Evolutionary conservation across 2,113 vertebrate genomes (phyloP).

Genomic region (Cynoglossus semilaevis): DNA sequence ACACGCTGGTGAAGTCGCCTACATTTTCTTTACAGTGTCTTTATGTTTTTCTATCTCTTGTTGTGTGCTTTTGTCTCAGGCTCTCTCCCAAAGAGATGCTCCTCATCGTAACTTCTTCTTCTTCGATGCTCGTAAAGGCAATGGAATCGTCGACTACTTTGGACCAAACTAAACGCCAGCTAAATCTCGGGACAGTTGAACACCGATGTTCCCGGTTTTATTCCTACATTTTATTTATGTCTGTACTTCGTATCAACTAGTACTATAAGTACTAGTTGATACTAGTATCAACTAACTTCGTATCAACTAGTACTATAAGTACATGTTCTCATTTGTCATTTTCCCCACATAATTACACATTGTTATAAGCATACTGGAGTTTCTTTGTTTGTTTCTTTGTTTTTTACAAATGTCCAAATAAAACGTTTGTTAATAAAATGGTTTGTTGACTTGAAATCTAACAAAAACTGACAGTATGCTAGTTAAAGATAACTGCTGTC

Average conservation of each 20-base stretch:
- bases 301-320: neutral
- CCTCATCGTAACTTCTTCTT: conserved; percentile 96
- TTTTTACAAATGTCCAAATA: conserved; percentile 70
- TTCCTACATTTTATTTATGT: conserved; percentile 21
- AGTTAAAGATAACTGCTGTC: too few species aligned
- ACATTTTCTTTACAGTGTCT: too few species aligned
- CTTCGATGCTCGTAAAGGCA: conserved; percentile 88
- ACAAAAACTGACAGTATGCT: too few species aligned
- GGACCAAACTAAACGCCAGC: conserved; percentile 72
- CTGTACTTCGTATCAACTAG: neutral
- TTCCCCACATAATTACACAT: neutral
- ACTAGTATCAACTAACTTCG: neutral
- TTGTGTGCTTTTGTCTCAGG: conserved; percentile 64
- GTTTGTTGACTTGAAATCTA: too few species aligned
- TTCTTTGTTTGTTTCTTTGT: too few species aligned
- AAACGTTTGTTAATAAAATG: conserved; percentile 41
- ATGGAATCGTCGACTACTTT: conserved; percentile 85
- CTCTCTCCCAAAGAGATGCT: conserved; percentile 87
- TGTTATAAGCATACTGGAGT: neutral
- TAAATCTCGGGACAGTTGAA: neutral
- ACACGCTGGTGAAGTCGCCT: too few species aligned
- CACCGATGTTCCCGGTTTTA: neutral
- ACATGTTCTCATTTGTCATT: conserved; percentile 11
- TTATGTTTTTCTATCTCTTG: neutral
- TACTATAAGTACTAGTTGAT: conserved; percentile 6